Percentiles rank a stretch among this genome's conserved stretches.
Evolutionary conservation across 2,797 vertebrate species (phyloP).

Genomic region (Poeciliopsis infans): DNA sequence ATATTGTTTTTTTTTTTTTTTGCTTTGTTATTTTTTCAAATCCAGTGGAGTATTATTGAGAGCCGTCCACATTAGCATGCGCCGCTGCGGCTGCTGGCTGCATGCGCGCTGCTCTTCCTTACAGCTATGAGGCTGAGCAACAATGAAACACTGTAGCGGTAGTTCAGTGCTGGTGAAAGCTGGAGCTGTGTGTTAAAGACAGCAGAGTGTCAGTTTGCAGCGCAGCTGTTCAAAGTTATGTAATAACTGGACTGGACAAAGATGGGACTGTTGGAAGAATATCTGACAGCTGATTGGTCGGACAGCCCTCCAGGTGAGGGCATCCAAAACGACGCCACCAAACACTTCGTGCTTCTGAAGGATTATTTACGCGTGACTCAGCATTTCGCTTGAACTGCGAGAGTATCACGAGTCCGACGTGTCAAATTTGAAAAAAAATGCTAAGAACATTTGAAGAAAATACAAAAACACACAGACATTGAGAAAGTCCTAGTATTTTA

Average conservation of each 20-base stretch:
- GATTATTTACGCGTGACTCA: not conserved
- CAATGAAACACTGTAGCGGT: not conserved
- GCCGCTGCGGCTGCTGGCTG: not conserved
- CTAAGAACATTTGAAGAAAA: not conserved
- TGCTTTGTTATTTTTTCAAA: not conserved
- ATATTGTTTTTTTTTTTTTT: too few relatives aligned
- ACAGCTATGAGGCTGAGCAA: not conserved
- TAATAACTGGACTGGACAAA: not conserved
- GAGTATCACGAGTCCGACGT: not conserved
- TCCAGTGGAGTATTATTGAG: not conserved
- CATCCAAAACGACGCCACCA: not conserved
- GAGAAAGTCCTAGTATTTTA: not conserved
- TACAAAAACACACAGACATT: not conserved
- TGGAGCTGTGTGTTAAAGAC: not conserved
- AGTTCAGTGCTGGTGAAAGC: not conserved
- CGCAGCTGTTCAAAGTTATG: slow-evolving; percentile 7
- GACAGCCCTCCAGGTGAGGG: not conserved
- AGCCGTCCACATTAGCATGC: not conserved
- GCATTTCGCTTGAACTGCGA: not conserved
- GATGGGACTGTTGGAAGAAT: not conserved
- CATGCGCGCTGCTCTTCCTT: not conserved
- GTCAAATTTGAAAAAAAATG: not conserved
- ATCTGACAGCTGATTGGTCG: not conserved
- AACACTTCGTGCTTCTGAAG: not conserved
- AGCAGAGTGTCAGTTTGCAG: slow-evolving; percentile 1